A percentile compares a stretch with the other conserved stretches of the same genome.
Evolutionary conservation across 2,888 invertebrate species (phyloP).

Genomic region (Mythimna vitellina): DNA sequence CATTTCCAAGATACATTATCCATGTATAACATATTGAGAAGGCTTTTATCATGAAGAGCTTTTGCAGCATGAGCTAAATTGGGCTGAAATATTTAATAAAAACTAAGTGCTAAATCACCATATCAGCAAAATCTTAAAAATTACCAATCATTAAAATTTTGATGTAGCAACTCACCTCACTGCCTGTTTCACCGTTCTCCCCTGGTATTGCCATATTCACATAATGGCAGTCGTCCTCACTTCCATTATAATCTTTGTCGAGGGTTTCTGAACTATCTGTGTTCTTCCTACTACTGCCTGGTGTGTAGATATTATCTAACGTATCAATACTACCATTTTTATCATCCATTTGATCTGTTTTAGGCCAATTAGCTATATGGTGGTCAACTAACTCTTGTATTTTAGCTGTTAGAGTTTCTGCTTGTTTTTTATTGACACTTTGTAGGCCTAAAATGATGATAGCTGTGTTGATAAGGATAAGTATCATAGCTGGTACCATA

Average conservation of each 20-base stretch:
- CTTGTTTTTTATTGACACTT: constrained; percentile 86
- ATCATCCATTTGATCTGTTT: constrained; percentile 75
- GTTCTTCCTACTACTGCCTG: constrained; percentile 84
- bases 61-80: constrained; percentile 67
- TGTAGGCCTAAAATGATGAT: constrained; percentile 90
- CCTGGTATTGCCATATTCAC: constrained; percentile 72
- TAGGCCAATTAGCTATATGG: constrained; percentile 84
- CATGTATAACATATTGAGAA: constrained; percentile 83
- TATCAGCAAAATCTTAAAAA: constrained; percentile 5
- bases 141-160: constrained; percentile 16
- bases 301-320: constrained; percentile 81
- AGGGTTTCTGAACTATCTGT: constrained; percentile 86
- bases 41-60: constrained; percentile 78
- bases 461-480: constrained; percentile 92
- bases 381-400: constrained; percentile 86
- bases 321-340: constrained; percentile 82
- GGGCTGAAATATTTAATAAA: constrained; percentile 50
- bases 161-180: constrained; percentile 73
- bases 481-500: constrained; percentile 93
- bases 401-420: constrained; percentile 84
- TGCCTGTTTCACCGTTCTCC: constrained; percentile 75
- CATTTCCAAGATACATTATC: constrained; percentile 88
- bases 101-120: neutral
- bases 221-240: constrained; percentile 85
- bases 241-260: constrained; percentile 82